These are phyloP conservation scores for Halcyon chelicuti DNA, from an alignment of 2,797 vertebrate genomes.

Conservation along the genomic window DNA sequence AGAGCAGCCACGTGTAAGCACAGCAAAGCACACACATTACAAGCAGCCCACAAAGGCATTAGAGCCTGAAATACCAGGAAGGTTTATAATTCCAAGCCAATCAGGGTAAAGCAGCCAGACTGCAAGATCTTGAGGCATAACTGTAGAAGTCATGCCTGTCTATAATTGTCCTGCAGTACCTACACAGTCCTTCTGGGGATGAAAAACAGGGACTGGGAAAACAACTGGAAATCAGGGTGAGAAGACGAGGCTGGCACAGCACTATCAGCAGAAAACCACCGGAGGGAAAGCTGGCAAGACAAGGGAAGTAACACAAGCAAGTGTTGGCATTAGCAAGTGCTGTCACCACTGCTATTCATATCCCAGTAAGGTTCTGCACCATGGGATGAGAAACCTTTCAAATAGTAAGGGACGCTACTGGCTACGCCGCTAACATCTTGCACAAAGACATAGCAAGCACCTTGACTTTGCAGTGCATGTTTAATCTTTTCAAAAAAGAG, in stretches of 20 bases:
- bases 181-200: neutral
- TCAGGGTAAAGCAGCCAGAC: neutral
- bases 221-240: neutral
- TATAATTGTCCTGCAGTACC: neutral
- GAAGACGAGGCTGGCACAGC: neutral
- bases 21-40: neutral
- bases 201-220: neutral
- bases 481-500: slow-evolving; percentile 77
- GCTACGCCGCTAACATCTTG: slow-evolving; percentile 38
- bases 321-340: neutral
- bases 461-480: slow-evolving; percentile 78
- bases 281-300: neutral
- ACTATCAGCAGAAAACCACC: neutral
- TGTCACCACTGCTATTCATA: neutral
- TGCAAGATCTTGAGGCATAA: neutral
- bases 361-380: neutral
- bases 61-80: neutral
- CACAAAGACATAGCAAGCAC: slow-evolving; percentile 75
- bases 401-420: neutral
- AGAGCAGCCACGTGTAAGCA: slow-evolving; percentile 12
- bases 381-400: neutral
- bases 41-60: neutral
- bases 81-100: neutral
- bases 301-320: neutral
- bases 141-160: neutral